phyloP scores from a whole-genome alignment of 2,888 invertebrate species.

The Platypus cylindrus region DNA sequence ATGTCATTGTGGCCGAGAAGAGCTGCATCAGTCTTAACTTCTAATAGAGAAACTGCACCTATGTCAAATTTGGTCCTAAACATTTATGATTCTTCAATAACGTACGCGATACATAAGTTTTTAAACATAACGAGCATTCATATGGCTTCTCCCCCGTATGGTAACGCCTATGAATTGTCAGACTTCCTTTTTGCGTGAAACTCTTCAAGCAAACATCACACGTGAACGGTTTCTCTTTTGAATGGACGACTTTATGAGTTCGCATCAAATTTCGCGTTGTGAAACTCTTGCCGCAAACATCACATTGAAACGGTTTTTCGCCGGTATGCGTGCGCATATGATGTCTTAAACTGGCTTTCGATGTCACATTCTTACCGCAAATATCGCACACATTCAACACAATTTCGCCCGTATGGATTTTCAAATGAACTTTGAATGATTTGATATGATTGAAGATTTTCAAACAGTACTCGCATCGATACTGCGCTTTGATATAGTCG shows the following conservation, averaged over 20 bases:
- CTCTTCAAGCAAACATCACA: constrained; percentile 43
- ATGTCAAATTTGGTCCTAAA: constrained; percentile 6
- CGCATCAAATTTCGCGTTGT: constrained; percentile 33
- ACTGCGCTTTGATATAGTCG: constrained; percentile 15
- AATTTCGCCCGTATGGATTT: constrained; percentile 12
- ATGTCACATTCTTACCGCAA: constrained; percentile 16
- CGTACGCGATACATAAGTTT: constrained; percentile 19
- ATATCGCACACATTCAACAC: constrained; percentile 14
- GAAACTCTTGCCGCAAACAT: constrained; percentile 33
- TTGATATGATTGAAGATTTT: constrained; percentile 14
- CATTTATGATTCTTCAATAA: constrained; percentile 23
- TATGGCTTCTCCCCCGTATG: constrained; percentile 39
- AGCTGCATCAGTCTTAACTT: too few species aligned
- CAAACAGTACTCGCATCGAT: constrained; percentile 13
- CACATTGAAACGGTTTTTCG: constrained; percentile 33
- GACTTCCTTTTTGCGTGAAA: constrained; percentile 41
- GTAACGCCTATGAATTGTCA: constrained; percentile 39
- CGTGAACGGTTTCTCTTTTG: constrained; percentile 40
- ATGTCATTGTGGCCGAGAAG: too few species aligned
- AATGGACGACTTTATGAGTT: constrained; percentile 41
- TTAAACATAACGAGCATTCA: constrained; percentile 16
- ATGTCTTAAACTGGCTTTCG: constrained; percentile 16
- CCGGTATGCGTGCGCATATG: constrained; percentile 30
- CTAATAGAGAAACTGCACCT: too few species aligned
- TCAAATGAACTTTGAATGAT: constrained; percentile 16